Conservation (phyloP, 2,113 vertebrate species). For the Rhinolophus sinicus region DNA sequence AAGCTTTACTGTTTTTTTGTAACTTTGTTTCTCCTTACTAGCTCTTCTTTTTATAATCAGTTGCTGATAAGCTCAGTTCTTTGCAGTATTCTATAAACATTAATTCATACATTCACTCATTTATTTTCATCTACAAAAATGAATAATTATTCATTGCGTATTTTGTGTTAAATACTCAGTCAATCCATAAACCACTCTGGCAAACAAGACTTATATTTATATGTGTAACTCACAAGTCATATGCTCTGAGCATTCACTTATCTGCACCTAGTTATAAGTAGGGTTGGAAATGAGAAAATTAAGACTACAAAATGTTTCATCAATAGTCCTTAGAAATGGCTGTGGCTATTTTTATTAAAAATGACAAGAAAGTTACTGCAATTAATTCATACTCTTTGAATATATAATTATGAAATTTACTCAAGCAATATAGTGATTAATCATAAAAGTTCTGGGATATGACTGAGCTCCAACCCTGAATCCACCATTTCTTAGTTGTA, state of each 20-base stretch:
- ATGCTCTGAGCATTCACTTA: not conserved
- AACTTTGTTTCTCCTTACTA: not conserved
- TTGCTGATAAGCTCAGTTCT: not conserved
- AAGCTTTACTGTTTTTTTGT: not conserved
- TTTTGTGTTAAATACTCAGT: not conserved
- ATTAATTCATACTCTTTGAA: not conserved
- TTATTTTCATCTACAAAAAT: not conserved
- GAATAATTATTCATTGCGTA: not conserved
- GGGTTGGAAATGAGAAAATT: slow-evolving; percentile 26
- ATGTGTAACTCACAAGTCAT: not conserved
- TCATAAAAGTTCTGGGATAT: not conserved
- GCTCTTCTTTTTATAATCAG: not conserved
- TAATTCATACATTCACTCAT: not conserved
- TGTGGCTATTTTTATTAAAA: not conserved
- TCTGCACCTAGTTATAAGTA: not conserved
- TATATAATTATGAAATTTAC: not conserved
- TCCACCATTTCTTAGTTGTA: not conserved
- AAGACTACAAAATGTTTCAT: not conserved
- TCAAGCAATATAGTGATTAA: not conserved
- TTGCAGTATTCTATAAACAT: not conserved
- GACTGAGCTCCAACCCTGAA: not conserved
- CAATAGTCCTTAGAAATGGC: not conserved
- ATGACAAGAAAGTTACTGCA: not conserved
- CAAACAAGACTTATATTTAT: not conserved
- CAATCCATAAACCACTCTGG: not conserved